Conservation (phyloP, 1,140 invertebrate species). For the Agrypnia vestita region DNA sequence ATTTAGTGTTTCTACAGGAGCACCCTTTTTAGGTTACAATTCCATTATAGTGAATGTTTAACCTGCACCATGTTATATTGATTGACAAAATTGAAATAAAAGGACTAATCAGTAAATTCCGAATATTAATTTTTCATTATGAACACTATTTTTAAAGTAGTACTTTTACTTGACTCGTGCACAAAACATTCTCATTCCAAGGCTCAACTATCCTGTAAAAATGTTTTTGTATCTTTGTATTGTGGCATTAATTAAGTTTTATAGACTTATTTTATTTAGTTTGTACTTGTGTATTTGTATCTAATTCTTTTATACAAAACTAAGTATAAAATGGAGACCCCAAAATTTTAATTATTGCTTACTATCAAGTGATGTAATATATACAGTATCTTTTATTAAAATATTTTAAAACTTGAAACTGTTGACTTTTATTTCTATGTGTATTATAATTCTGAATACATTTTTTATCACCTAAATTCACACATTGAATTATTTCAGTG, state of each 20-base stretch:
- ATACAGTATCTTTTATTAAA: conserved; percentile 62
- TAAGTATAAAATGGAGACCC: conserved; percentile 37
- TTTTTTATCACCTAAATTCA: too few species aligned
- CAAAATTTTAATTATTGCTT: conserved; percentile 57
- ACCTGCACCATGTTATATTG: too few species aligned
- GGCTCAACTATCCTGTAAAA: conserved; percentile 50
- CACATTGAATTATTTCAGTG: too few species aligned
- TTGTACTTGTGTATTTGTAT: conserved; percentile 60
- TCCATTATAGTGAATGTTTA: too few species aligned
- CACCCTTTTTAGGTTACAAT: too few species aligned
- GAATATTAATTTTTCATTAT: too few species aligned
- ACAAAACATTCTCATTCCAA: conserved; percentile 28
- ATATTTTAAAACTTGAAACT: conserved; percentile 54
- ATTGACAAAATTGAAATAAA: too few species aligned
- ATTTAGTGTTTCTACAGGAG: too few species aligned
- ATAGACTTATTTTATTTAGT: conserved; percentile 56
- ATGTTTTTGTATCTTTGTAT: conserved; percentile 57
- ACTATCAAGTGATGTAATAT: conserved; percentile 60
- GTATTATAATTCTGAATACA: too few species aligned
- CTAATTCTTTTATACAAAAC: conserved; percentile 56
- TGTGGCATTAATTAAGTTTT: conserved; percentile 57
- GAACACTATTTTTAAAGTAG: too few species aligned
- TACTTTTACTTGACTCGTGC: too few species aligned
- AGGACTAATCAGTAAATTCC: too few species aligned
- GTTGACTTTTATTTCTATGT: conserved; percentile 28